A percentile compares a stretch with the other conserved stretches of the same genome.
phyloP scores from a whole-genome alignment of 2,888 invertebrate genomes.

The Malthinus seriepunctatus region DNA sequence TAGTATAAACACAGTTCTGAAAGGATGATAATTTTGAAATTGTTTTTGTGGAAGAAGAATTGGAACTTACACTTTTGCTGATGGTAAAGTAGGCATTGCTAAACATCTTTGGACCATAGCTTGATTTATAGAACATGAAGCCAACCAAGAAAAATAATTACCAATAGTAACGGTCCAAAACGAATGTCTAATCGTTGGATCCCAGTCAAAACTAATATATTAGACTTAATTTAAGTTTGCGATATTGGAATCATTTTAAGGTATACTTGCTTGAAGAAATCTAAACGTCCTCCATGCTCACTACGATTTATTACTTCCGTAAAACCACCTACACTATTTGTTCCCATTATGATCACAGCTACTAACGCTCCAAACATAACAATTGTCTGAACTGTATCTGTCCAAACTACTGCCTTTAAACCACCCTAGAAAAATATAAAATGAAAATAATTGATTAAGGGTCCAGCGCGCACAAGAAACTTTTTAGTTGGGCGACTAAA shows the following conservation, averaged over 20 bases:
- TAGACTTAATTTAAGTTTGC: background rate
- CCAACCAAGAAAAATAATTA: conserved; percentile 79
- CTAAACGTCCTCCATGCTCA: conserved; percentile 64
- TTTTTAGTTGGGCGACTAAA: too few species aligned
- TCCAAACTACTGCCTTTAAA: conserved; percentile 80
- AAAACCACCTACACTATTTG: conserved; percentile 67
- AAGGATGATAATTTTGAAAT: conserved; percentile 35
- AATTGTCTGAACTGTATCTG: conserved; percentile 74
- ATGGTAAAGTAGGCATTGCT: conserved; percentile 71
- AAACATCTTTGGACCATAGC: conserved; percentile 86
- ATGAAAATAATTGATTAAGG: too few species aligned
- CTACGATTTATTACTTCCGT: conserved; percentile 65
- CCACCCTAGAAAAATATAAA: conserved; percentile 64
- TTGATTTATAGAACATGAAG: conserved; percentile 82
- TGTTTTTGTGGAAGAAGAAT: too few species aligned
- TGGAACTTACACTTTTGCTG: conserved; percentile 68
- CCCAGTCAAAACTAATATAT: conserved; percentile 66
- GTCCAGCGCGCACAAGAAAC: too few species aligned
- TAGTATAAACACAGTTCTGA: conserved; percentile 75
- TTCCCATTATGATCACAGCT: conserved; percentile 68
- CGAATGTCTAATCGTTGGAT: conserved; percentile 78
- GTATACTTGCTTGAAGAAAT: conserved; percentile 70
- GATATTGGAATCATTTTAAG: background rate
- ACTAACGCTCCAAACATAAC: conserved; percentile 74
- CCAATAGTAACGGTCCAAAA: conserved; percentile 80